These are phyloP conservation scores for Sicus ferrugineus DNA, from an alignment of 2,888 invertebrate species.

Conservation along the genomic window DNA sequence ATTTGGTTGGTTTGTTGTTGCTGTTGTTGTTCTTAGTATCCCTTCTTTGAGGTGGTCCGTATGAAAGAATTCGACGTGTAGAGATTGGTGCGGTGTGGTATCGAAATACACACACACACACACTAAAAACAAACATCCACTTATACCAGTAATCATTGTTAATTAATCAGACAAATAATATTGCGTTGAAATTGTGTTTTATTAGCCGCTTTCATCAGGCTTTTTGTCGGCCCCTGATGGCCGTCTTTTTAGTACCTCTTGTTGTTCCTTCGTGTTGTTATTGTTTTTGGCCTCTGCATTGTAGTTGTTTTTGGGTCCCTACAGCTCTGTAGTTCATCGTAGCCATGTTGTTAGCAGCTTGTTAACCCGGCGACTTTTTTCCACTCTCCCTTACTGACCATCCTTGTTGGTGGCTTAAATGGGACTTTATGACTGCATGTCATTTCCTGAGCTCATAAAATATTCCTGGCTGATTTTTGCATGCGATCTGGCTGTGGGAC, in stretches of 20 bases:
- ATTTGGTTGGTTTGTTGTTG: constrained; percentile 17
- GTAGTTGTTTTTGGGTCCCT: constrained; percentile 17
- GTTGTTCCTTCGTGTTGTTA: constrained; percentile 33
- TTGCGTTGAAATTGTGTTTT: constrained; percentile 38
- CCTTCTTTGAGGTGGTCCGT: constrained; percentile 28
- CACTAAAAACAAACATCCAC: constrained; percentile 24
- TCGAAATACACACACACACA: constrained; percentile 10
- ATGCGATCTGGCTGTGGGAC: background rate
- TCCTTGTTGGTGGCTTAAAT: constrained; percentile 40
- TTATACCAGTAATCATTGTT: constrained; percentile 42
- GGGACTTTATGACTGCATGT: constrained; percentile 52
- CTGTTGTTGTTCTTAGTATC: background rate
- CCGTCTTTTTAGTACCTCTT: constrained; percentile 3
- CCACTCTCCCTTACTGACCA: constrained; percentile 9
- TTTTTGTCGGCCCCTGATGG: constrained; percentile 19
- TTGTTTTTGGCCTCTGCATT: constrained; percentile 9
- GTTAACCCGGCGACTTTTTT: constrained; percentile 45
- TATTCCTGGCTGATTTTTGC: constrained; percentile 25
- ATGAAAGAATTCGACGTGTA: background rate
- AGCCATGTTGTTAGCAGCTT: constrained; percentile 55
- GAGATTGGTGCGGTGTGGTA: too few relatives aligned
- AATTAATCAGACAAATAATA: constrained; percentile 55
- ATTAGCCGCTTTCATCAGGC: constrained; percentile 41
- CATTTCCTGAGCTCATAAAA: constrained; percentile 55
- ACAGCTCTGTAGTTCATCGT: constrained; percentile 35